phyloP scores from a whole-genome alignment of 2,888 invertebrate genomes.

The Agriopis aurantiaria region DNA sequence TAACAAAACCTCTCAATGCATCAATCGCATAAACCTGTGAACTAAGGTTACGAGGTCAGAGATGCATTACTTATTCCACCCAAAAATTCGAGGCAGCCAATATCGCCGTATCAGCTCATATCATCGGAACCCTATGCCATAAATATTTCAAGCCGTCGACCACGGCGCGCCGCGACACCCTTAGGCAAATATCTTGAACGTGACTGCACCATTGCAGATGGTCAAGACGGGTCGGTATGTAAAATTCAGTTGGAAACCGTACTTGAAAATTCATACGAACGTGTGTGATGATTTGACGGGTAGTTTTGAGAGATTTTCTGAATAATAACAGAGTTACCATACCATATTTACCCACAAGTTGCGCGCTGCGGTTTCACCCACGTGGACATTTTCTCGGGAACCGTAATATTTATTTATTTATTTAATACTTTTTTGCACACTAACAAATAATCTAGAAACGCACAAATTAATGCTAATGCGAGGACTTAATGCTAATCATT shows the following conservation, averaged over 20 bases:
- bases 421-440: too few species aligned
- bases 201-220: constrained; percentile 44
- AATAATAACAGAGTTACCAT: neutral
- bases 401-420: too few species aligned
- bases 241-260: constrained; percentile 25
- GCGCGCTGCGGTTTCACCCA: too few species aligned
- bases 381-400: too few species aligned
- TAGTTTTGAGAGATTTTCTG: neutral
- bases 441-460: too few species aligned
- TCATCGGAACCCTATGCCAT: constrained; percentile 29
- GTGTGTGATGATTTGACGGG: neutral
- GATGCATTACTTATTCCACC: neutral
- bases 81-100: neutral
- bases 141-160: constrained; percentile 40
- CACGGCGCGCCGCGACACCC: constrained; percentile 29
- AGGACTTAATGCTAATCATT: too few species aligned
- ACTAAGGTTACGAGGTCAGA: neutral
- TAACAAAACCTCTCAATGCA: too few species aligned
- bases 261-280: constrained; percentile 21
- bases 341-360: neutral
- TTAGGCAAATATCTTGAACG: constrained; percentile 40
- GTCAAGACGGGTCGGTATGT: constrained; percentile 25
- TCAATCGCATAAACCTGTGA: too few species aligned
- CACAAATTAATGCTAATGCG: too few species aligned
- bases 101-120: constrained; percentile 12